phyloP scores from a whole-genome alignment of 2,797 vertebrate species.

The Clarias platycephalus region DNA sequence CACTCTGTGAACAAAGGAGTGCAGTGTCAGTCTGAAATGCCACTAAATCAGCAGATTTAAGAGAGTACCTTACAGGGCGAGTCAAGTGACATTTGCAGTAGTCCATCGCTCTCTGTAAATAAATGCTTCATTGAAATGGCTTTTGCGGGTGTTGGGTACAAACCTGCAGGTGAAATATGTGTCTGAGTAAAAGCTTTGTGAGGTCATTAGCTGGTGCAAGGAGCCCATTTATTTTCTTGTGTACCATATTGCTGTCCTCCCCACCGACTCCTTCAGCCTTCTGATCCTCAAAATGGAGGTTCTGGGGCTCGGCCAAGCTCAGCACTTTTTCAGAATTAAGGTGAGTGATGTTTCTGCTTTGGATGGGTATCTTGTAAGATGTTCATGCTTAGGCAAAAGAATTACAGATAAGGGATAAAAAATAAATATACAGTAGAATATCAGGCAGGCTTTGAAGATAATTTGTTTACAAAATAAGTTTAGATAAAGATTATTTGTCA shows the following conservation, averaged over 20 bases:
- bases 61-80: slow-evolving; percentile 30
- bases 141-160: slow-evolving; percentile 50
- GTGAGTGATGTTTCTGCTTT: slow-evolving; percentile 28
- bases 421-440: not conserved
- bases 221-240: slow-evolving; percentile 53
- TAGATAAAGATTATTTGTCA: not conserved
- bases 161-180: slow-evolving; percentile 54
- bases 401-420: not conserved
- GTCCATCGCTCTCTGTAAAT: slow-evolving; percentile 51
- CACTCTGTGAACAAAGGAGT: slow-evolving; percentile 32
- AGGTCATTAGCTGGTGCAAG: slow-evolving; percentile 53
- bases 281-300: slow-evolving; percentile 58
- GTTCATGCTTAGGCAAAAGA: not conserved
- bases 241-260: slow-evolving; percentile 32
- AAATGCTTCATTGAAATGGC: slow-evolving; percentile 54
- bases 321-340: slow-evolving; percentile 48
- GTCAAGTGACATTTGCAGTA: slow-evolving; percentile 39
- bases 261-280: slow-evolving; percentile 33
- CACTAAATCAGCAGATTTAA: slow-evolving; percentile 45
- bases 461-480: not conserved
- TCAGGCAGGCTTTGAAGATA: not conserved
- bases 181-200: slow-evolving; percentile 58
- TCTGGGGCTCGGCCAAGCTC: slow-evolving; percentile 53
- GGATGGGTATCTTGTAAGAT: slow-evolving; percentile 25
- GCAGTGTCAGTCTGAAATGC: slow-evolving; percentile 26